Evolutionary conservation across 2,113 vertebrate species (phyloP).

Genomic region (Scortum barcoo): DNA sequence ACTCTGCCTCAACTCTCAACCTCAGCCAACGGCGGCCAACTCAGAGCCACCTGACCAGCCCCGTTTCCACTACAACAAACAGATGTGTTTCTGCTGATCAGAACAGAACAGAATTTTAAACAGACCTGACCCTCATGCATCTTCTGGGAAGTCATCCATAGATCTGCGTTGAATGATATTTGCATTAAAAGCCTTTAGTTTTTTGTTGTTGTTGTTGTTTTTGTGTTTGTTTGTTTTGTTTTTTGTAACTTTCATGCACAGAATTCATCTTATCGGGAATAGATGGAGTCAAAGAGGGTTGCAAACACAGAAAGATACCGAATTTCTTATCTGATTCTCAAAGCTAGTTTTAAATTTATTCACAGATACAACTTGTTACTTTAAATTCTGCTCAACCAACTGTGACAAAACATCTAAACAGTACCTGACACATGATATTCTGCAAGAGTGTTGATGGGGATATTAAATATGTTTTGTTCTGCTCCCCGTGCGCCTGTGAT

Average conservation of each 20-base stretch:
- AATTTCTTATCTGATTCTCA: conserved; percentile 3
- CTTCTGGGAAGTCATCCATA: conserved; percentile 16
- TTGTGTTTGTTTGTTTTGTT: not conserved
- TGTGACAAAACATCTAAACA: conserved; percentile 41
- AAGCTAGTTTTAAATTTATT: conserved; percentile 28
- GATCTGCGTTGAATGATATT: conserved; percentile 9
- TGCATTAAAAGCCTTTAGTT: not conserved
- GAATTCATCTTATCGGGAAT: conserved; percentile 19
- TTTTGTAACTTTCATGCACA: not conserved
- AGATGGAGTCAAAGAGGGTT: not conserved
- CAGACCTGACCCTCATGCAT: conserved; percentile 5
- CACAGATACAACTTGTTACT: not conserved
- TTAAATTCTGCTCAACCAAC: conserved; percentile 24
- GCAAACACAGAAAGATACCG: conserved; percentile 12
- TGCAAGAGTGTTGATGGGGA: conserved; percentile 65
- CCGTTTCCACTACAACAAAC: conserved; percentile 30
- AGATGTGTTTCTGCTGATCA: conserved; percentile 43
- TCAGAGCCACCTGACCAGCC: conserved; percentile 31
- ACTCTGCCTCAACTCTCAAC: conserved; percentile 62
- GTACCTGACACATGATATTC: conserved; percentile 71
- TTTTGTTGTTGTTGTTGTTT: not conserved
- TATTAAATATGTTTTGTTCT: conserved; percentile 77
- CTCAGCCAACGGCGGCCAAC: conserved; percentile 32
- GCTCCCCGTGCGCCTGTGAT: conserved; percentile 68
- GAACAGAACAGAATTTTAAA: conserved; percentile 40